Percentiles rank a stretch among this genome's conserved stretches.
Evolutionary conservation across 2,888 invertebrate genomes (phyloP).

Genomic region (Crioceris asparagi): DNA sequence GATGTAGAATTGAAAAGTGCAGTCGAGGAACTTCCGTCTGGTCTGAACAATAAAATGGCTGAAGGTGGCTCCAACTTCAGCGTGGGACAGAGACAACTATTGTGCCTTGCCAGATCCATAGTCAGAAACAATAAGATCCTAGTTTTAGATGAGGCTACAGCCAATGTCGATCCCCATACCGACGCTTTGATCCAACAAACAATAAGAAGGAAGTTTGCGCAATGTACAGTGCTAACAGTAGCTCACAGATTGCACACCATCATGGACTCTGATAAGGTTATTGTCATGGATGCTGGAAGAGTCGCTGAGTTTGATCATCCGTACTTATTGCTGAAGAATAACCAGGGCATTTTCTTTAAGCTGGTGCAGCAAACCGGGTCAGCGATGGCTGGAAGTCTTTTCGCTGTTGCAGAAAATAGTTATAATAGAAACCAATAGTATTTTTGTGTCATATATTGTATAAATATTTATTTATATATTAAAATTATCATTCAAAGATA

Average conservation of each 20-base stretch:
- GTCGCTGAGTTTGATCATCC: constrained; percentile 67
- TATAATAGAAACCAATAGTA: no score
- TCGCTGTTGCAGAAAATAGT: constrained; percentile 19
- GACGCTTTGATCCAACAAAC: constrained; percentile 69
- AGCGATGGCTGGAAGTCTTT: constrained; percentile 23
- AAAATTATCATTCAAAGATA: no score
- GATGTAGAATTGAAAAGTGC: constrained; percentile 69
- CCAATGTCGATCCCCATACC: constrained; percentile 69
- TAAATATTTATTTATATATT: no score
- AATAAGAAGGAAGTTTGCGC: constrained; percentile 59
- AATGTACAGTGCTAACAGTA: constrained; percentile 70
- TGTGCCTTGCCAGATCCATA: constrained; percentile 56
- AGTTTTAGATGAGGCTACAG: constrained; percentile 60
- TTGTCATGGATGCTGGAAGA: constrained; percentile 68
- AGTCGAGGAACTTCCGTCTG: constrained; percentile 49
- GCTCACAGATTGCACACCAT: constrained; percentile 76
- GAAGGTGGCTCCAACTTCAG: constrained; percentile 49
- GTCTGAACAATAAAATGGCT: constrained; percentile 55
- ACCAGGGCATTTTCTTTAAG: constrained; percentile 23
- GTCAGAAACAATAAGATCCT: constrained; percentile 35
- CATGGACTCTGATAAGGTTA: constrained; percentile 72
- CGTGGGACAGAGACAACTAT: constrained; percentile 50
- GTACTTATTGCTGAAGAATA: constrained; percentile 45
- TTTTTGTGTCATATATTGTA: no score
- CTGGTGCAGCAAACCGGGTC: constrained; percentile 59